These are phyloP conservation scores for Bos indicus DNA, from an alignment of 2,113 vertebrate genomes.

Conservation along the genomic window DNA sequence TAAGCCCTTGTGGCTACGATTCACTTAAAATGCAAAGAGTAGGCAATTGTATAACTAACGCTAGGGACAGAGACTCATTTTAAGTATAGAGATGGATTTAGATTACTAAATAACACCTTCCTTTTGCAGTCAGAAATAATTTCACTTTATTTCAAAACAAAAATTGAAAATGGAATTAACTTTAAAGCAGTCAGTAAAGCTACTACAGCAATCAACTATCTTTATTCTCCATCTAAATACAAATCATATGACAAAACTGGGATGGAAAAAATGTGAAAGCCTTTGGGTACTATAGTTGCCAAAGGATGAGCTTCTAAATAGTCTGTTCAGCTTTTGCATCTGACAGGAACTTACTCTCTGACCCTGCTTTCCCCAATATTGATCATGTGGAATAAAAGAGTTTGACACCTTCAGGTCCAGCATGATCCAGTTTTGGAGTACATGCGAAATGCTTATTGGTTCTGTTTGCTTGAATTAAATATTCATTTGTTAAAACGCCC, in stretches of 20 bases:
- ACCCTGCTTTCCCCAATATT: not conserved
- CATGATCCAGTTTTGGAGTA: not conserved
- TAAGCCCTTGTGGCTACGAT: conserved; percentile 44
- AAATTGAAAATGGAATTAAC: conserved; percentile 41
- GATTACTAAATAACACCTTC: conserved; percentile 21
- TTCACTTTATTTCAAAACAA: conserved; percentile 28
- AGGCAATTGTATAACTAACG: conserved; percentile 27
- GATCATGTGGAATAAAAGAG: not conserved
- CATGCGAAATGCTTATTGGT: not conserved
- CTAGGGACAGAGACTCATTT: conserved; percentile 46
- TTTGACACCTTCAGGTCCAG: not conserved
- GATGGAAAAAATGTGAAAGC: not conserved
- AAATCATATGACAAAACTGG: conserved; percentile 38
- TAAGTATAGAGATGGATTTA: conserved; percentile 36
- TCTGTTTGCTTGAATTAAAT: not conserved
- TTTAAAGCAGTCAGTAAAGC: conserved; percentile 4
- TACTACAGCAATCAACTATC: not conserved
- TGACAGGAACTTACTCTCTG: not conserved
- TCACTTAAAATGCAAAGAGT: conserved; percentile 59
- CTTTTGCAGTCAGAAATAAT: conserved; percentile 28
- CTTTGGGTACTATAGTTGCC: not conserved
- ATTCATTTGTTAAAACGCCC: not conserved
- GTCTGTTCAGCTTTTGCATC: not conserved
- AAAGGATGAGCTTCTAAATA: not conserved
- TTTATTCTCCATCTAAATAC: conserved; percentile 22